Evolutionary conservation across 2,113 vertebrate genomes (phyloP), one percentile per base, ranked within the genome.

Genomic region (Prolemur simus): DNA sequence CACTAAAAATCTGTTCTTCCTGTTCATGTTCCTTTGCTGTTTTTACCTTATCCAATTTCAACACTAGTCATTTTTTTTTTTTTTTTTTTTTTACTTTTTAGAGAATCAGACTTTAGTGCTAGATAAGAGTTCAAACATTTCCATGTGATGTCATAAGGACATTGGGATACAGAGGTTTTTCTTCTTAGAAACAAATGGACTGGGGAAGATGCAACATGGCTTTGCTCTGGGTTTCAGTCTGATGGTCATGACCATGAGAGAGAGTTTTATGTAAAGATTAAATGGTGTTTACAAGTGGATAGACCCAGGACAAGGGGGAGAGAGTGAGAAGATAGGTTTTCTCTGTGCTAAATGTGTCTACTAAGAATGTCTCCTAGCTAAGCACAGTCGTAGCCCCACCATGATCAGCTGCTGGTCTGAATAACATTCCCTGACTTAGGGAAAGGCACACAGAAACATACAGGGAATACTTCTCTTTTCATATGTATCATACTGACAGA

Each of bases 211-310:
- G 37, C 25, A 80, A 8, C 1, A 25, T 39, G 54, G 52, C 49
- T 80, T 77, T 88, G 60, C n/a, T 95, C 76, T 71, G 84, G n/a
- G 23, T 63, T 77, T 97, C 82, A 87, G 0, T 91, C 47, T 90
- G 68, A 64, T 58, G 47, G 73, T 47, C 9, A 3, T 80, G 56
- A 39, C 49, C 4, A 6, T 49, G 27, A 78, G 49, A 86, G 74
- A 77, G 8, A 34, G 20, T 84, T 85, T 69, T 66, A 29, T 94
- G 13, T 23, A 60, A 86, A 90, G 17, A 25, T 39, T 71, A 82
- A 93, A n/a, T n/a, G 14, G 10, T 87, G 8, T 68, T 66, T 85
- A 58, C 4, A 66, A 32, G 18, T 52, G 8, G 15, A 54, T 37
- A 64, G 80, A 49, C 78, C 11, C 56, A 69, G 49, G n/a, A 68